Percentiles rank a stretch among this genome's conserved stretches.
These are phyloP conservation scores for Neoascia interrupta DNA, from an alignment of 2,888 invertebrate genomes.

Conservation along the genomic window DNA sequence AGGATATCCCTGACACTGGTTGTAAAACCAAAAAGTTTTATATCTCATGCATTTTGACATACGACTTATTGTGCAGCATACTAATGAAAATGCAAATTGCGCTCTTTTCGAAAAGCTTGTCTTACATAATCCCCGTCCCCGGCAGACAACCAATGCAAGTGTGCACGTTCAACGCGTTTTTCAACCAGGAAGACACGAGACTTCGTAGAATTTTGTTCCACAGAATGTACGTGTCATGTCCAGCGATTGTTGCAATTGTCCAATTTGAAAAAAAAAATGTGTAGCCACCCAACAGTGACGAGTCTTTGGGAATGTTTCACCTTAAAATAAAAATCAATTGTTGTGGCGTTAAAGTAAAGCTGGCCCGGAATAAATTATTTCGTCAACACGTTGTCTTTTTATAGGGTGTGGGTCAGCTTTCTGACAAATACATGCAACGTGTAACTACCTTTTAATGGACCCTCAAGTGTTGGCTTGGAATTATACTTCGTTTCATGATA, in stretches of 20 bases:
- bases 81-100: slow-evolving; percentile 29
- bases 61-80: slow-evolving; percentile 4
- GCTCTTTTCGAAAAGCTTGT: neutral
- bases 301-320: slow-evolving; percentile 21
- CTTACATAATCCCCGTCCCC: slow-evolving; percentile 19
- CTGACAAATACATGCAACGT: slow-evolving; percentile 3
- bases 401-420: neutral
- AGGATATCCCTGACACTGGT: too few relatives aligned
- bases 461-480: neutral
- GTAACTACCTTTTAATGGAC: neutral
- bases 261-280: neutral
- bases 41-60: too few relatives aligned
- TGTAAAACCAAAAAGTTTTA: too few relatives aligned
- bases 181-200: slow-evolving; percentile 54
- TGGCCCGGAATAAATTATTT: slow-evolving; percentile 42
- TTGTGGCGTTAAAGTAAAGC: slow-evolving; percentile 49
- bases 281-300: slow-evolving; percentile 11
- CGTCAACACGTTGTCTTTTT: neutral
- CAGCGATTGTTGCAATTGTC: slow-evolving; percentile 23
- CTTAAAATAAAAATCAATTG: slow-evolving; percentile 54
- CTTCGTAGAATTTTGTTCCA: slow-evolving; percentile 58
- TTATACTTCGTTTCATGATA: too few relatives aligned
- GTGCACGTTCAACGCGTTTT: slow-evolving; percentile 12
- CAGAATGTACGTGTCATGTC: slow-evolving; percentile 51
- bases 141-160: slow-evolving; percentile 25